Percentiles rank a stretch among this genome's conserved stretches.
Conservation (phyloP, 2,888 invertebrate genomes). For the Ypsolopha scabrella region DNA sequence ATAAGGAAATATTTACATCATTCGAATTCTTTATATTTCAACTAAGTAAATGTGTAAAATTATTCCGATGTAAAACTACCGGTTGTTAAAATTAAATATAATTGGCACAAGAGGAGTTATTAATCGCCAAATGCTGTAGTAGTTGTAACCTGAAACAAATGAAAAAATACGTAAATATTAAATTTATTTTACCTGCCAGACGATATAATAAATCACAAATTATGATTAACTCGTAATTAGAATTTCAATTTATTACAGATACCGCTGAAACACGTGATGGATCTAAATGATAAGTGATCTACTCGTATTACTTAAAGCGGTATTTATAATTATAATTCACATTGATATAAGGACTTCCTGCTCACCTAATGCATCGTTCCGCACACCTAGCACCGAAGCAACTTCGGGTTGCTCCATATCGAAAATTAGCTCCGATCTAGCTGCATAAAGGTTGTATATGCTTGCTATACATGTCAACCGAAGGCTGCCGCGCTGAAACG, state of each 20-base stretch:
- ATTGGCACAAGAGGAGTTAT: conserved; percentile 30
- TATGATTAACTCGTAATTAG: neutral
- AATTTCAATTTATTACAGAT: no score
- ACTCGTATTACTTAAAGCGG: no score
- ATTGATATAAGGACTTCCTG: conserved; percentile 6
- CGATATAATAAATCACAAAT: neutral
- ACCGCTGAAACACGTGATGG: no score
- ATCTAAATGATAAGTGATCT: no score
- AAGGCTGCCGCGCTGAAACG: conserved; percentile 74
- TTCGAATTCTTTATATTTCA: neutral
- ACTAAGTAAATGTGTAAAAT: neutral
- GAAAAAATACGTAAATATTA: neutral
- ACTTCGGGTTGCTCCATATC: conserved; percentile 82
- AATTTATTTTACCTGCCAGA: neutral
- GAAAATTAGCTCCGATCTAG: conserved; percentile 72
- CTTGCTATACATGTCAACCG: conserved; percentile 76
- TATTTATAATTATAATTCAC: no score
- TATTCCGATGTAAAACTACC: conserved; percentile 39
- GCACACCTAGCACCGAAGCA: conserved; percentile 79
- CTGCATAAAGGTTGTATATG: conserved; percentile 76
- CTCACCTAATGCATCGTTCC: conserved; percentile 71
- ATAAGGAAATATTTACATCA: neutral
- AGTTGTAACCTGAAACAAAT: conserved; percentile 46
- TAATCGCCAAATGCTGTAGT: conserved; percentile 33
- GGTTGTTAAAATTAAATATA: conserved; percentile 30